Percentiles rank a stretch among this genome's conserved stretches.
Evolutionary conservation across 2,113 vertebrate genomes (phyloP).

Genomic region (Myotis yumanensis): DNA sequence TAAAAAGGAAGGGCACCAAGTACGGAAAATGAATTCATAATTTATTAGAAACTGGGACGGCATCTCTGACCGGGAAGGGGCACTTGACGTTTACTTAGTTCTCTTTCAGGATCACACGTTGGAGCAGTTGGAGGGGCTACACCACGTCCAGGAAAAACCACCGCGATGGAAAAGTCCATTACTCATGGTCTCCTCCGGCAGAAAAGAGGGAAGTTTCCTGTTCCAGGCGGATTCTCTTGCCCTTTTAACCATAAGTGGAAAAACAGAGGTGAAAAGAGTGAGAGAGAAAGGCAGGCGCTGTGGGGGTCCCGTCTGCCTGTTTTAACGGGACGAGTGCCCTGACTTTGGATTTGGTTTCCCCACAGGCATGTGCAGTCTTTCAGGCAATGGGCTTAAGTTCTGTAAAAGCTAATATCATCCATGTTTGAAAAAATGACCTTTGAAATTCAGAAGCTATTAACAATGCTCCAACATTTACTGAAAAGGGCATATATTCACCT

Average conservation of each 20-base stretch:
- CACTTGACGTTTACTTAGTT: slow-evolving; percentile 50
- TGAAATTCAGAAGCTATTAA: background rate
- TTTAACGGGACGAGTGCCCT: background rate
- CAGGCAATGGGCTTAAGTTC: background rate
- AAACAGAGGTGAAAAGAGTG: slow-evolving; percentile 47
- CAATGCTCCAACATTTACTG: background rate
- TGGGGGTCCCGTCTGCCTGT: background rate
- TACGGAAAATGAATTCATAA: slow-evolving; percentile 51
- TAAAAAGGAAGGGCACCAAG: slow-evolving; percentile 51
- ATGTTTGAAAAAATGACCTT: background rate
- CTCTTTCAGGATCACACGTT: slow-evolving; percentile 44
- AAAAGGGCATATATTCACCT: background rate
- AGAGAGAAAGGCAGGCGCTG: background rate
- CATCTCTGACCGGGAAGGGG: slow-evolving; percentile 12
- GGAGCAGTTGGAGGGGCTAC: background rate
- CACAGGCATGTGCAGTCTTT: background rate
- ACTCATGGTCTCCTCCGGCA: slow-evolving; percentile 79
- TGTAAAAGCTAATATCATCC: background rate
- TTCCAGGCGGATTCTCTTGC: slow-evolving; percentile 65
- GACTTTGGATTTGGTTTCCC: background rate
- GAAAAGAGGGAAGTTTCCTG: slow-evolving; percentile 75
- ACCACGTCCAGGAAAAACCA: slow-evolving; percentile 72
- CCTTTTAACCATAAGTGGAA: slow-evolving; percentile 70
- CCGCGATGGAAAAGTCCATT: slow-evolving; percentile 78
- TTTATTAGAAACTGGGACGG: slow-evolving; percentile 22